Percentiles rank a stretch among this genome's conserved stretches.
These are phyloP conservation scores for Eonycteris spelaea DNA, from an alignment of 2,113 vertebrate genomes.

Conservation along the genomic window DNA sequence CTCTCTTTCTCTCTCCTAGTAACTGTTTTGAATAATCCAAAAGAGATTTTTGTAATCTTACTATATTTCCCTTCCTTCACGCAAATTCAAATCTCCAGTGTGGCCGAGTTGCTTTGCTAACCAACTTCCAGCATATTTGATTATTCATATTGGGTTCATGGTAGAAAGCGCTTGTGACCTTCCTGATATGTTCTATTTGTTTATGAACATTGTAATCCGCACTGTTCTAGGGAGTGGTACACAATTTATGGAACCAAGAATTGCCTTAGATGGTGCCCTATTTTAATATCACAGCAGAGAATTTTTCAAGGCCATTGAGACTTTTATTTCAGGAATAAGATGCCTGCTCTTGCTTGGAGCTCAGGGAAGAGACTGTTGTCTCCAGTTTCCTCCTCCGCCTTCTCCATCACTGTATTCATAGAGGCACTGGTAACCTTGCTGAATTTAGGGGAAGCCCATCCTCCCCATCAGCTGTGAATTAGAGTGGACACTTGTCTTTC, in stretches of 20 bases:
- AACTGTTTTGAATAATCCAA: background rate
- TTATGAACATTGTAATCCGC: background rate
- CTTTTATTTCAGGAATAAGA: conserved; percentile 38
- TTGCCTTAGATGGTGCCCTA: background rate
- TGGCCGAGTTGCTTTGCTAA: conserved; percentile 3
- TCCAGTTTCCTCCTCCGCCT: background rate
- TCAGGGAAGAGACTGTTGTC: background rate
- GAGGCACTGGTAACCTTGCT: background rate
- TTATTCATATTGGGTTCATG: background rate
- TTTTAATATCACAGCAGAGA: conserved; percentile 29
- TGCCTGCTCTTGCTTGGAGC: background rate
- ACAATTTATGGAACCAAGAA: background rate
- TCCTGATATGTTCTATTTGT: background rate
- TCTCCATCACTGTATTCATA: background rate
- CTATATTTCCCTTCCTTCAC: background rate
- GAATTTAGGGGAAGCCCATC: background rate
- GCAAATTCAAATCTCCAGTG: background rate
- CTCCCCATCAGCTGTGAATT: background rate
- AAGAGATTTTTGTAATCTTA: background rate
- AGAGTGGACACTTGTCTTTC: background rate
- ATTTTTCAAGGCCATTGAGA: conserved; percentile 26
- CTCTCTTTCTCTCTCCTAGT: background rate
- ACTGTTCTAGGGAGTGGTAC: background rate
- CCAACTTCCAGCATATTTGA: background rate
- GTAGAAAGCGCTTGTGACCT: background rate